A percentile compares a stretch with the other conserved stretches of the same genome.
These are phyloP conservation scores for Hydrochoerus hydrochaeris DNA, from an alignment of 2,113 vertebrate genomes.

Conservation along the genomic window DNA sequence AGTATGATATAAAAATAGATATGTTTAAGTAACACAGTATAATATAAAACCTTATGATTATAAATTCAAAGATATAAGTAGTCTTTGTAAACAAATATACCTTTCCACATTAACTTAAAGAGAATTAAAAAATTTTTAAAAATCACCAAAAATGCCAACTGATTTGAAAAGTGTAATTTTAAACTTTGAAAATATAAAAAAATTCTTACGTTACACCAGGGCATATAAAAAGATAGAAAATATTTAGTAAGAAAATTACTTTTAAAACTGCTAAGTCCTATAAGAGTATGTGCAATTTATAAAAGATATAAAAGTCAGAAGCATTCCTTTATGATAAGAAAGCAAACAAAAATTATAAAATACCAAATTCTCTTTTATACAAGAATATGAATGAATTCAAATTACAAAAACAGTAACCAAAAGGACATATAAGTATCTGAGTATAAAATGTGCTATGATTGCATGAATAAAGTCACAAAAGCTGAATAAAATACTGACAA, in stretches of 20 bases:
- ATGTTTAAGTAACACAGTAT: neutral
- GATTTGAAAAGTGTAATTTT: slow-evolving; percentile 33
- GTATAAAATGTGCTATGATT: neutral
- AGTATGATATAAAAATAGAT: neutral
- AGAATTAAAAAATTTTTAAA: slow-evolving; percentile 40
- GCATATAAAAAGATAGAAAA: slow-evolving; percentile 31
- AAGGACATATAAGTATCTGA: neutral
- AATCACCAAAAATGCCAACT: neutral
- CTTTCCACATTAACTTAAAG: slow-evolving; percentile 23
- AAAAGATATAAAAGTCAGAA: slow-evolving; percentile 10
- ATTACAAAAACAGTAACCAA: neutral
- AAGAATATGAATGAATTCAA: neutral
- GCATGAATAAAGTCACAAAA: neutral
- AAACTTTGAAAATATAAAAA: slow-evolving; percentile 43
- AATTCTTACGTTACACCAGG: slow-evolving; percentile 9
- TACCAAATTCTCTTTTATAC: neutral
- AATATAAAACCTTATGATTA: neutral
- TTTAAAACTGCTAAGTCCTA: neutral
- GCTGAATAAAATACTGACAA: neutral
- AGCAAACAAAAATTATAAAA: neutral
- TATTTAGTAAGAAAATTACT: slow-evolving; percentile 52
- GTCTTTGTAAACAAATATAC: neutral
- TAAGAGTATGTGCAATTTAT: slow-evolving; percentile 15
- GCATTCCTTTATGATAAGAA: neutral
- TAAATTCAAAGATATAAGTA: neutral